Percentiles rank a stretch among this genome's conserved stretches.
phyloP scores from a whole-genome alignment of 2,888 invertebrate species.

The Hirtodrosophila histrioides region DNA sequence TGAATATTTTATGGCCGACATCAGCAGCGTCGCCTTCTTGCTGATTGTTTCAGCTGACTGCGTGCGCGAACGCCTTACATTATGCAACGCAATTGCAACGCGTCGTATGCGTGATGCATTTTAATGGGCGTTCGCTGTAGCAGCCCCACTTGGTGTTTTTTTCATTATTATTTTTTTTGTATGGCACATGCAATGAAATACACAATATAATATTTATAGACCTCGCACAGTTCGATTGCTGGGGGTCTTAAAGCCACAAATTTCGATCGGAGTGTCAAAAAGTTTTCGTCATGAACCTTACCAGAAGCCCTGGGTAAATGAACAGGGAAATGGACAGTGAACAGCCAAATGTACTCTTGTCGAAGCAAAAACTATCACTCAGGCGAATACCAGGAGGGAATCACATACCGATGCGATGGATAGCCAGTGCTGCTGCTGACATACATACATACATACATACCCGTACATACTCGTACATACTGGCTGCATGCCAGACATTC shows the following conservation, averaged over 20 bases:
- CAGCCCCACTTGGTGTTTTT: slow-evolving; percentile 14
- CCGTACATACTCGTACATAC: too few species aligned
- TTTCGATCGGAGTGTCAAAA: slow-evolving; percentile 31
- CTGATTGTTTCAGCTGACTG: slow-evolving; percentile 61
- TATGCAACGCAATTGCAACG: slow-evolving; percentile 65
- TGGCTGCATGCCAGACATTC: slow-evolving; percentile 61
- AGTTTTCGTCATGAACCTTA: slow-evolving; percentile 23
- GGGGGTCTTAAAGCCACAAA: slow-evolving; percentile 24
- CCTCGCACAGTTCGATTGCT: slow-evolving; percentile 23
- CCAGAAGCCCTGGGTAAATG: slow-evolving; percentile 12
- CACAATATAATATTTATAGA: slow-evolving; percentile 64
- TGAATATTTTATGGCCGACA: slow-evolving; percentile 72
- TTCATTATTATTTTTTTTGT: not conserved
- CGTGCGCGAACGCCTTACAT: slow-evolving; percentile 69
- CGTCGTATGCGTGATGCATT: slow-evolving; percentile 72
- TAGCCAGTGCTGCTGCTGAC: slow-evolving; percentile 22
- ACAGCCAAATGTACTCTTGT: slow-evolving; percentile 63
- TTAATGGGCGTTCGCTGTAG: slow-evolving; percentile 51
- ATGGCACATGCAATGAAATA: slow-evolving; percentile 56
- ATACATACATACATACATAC: not conserved
- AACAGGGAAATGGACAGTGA: slow-evolving; percentile 53
- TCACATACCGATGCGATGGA: slow-evolving; percentile 13
- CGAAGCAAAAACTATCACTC: slow-evolving; percentile 17
- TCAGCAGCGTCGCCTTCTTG: slow-evolving; percentile 44
- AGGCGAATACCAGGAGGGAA: not conserved